Base-by-base conservation (phyloP, 2,888 invertebrate species). In the Piscicola geometra region DNA sequence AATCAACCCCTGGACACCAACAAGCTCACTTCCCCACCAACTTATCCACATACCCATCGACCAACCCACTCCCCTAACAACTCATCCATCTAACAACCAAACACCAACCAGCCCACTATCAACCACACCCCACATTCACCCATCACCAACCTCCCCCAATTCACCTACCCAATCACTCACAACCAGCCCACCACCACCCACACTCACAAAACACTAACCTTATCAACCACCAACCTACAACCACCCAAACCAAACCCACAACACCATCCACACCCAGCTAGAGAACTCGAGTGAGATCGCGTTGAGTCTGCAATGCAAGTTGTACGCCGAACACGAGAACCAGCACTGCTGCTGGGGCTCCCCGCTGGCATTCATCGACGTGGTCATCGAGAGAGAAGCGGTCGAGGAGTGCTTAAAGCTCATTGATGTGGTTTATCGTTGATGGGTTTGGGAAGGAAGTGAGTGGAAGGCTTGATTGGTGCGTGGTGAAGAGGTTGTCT, bases 341-440 rank as follows among this genome's bases (percentile, higher is more conserved):
- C 86, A 87, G 66, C 88, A 88, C 81, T 87, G 87, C 78, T 87
- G 87, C 74, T 88, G 88, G 87, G 88, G 88, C 30, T 86, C 86
- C 35, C 83, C 86, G 25, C 83, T 88, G 0, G 87, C 88, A 80
- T 87, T 87, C 81, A 87, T 88, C 79, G 88, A 88, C 78, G 86
- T 87, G 75, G 88, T 88, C 78, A 88, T 88, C 80, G 81, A 85
- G 82, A 56, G 60, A n/a, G 60, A 21, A 21, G 60, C 9, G 41
- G 41, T 9, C 15, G 41, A 15, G 41, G 41, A 15, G 41, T 5
- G 5, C 41, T 9, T 41, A 15, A 41, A 41, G 41, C 9, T 41
- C 5, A 41, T 41, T 41, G 41, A 41, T 9, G 41, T 41, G 41
- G 9, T 41, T 5, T 41, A 41, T 41, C 41, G 41, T 5, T 41